Evolutionary conservation across 2,113 vertebrate species (phyloP).

Genomic region (Papio anubis): DNA sequence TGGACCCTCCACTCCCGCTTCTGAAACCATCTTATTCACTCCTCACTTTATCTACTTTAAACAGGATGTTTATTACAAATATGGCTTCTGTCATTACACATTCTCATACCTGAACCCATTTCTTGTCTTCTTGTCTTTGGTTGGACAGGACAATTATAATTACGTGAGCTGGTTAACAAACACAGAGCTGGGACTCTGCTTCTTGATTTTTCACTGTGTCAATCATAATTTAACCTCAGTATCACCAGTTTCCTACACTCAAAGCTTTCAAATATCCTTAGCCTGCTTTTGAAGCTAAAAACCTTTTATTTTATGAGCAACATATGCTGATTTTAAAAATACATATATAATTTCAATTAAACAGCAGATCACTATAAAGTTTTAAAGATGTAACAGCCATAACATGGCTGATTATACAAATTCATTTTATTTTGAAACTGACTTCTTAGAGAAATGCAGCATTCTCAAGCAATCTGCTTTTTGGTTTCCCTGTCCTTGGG

Average conservation of each 20-base stretch:
- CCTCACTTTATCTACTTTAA: background rate
- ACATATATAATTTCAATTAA: background rate
- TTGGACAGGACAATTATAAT: background rate
- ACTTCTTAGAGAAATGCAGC: background rate
- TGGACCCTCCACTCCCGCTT: background rate
- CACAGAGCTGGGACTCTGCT: background rate
- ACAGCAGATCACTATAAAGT: background rate
- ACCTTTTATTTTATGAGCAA: background rate
- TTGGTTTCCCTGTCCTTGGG: background rate
- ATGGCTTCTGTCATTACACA: too few species aligned
- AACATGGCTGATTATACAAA: background rate
- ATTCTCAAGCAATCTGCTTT: background rate
- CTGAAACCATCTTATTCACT: background rate
- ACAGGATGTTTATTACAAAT: background rate
- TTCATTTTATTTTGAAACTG: background rate
- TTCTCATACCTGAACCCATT: background rate
- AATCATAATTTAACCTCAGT: background rate
- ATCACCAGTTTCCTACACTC: background rate
- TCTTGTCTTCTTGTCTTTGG: background rate
- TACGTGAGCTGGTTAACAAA: background rate
- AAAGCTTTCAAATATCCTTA: background rate
- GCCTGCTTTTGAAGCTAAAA: conserved; percentile 22
- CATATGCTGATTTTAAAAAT: background rate
- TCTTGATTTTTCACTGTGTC: background rate
- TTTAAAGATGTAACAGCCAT: background rate